These are phyloP conservation scores for Gerris buenoi DNA, from an alignment of 1,140 invertebrate species.

Conservation along the genomic window DNA sequence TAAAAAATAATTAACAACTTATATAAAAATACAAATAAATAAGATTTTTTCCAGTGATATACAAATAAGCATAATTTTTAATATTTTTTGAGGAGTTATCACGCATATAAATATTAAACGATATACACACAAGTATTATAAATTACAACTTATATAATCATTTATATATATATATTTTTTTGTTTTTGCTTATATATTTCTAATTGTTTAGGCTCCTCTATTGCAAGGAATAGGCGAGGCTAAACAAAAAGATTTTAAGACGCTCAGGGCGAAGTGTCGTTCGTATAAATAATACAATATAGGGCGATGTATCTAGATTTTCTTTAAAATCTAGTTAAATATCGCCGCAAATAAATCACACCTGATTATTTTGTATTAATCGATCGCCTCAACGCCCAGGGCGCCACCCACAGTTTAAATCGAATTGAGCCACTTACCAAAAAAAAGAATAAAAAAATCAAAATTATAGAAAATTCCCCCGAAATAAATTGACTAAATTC, in stretches of 20 bases:
- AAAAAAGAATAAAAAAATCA: slow-evolving; percentile 2
- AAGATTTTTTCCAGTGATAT: slow-evolving; percentile 1
- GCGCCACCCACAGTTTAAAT: not conserved
- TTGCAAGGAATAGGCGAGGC: not conserved
- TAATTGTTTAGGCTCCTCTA: too few relatives aligned
- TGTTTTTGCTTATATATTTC: too few relatives aligned
- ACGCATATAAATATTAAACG: not conserved
- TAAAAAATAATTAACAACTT: slow-evolving; percentile 6
- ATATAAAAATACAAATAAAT: slow-evolving; percentile 6
- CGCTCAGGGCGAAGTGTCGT: too few relatives aligned
- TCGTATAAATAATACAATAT: too few relatives aligned
- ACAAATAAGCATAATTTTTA: not conserved
- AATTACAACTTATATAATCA: not conserved
- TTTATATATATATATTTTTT: not conserved
- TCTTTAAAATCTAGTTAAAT: too few relatives aligned
- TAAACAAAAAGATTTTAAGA: too few relatives aligned
- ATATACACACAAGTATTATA: not conserved
- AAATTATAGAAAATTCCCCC: slow-evolving; percentile 6
- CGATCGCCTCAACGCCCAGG: not conserved
- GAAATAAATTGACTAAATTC: slow-evolving; percentile 14
- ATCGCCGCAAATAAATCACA: too few relatives aligned
- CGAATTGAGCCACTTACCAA: slow-evolving; percentile 11
- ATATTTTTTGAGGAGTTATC: not conserved
- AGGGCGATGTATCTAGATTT: too few relatives aligned
- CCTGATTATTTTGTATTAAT: too few relatives aligned